These are phyloP conservation scores for Cyprinodon brontotheroides DNA, from an alignment of 2,113 vertebrate species.

Conservation along the genomic window DNA sequence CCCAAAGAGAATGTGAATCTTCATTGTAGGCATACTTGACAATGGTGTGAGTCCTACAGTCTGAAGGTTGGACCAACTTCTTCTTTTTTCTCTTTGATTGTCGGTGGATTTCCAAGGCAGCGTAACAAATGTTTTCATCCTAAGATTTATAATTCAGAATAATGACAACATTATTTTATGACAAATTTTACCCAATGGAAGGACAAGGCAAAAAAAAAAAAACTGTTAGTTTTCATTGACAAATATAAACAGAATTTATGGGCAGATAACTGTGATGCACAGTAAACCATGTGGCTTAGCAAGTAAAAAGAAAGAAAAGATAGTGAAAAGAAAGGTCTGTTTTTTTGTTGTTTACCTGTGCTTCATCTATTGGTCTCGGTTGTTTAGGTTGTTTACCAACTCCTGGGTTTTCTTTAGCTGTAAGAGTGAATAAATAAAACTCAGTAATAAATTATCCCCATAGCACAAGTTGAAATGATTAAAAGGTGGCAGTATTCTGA, in stretches of 20 bases:
- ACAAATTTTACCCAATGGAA: background rate
- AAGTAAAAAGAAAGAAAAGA: background rate
- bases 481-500: background rate
- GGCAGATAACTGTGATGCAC: background rate
- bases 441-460: background rate
- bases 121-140: slow-evolving; percentile 17
- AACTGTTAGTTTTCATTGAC: background rate
- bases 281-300: background rate
- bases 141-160: background rate
- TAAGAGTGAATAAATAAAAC: background rate
- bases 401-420: background rate
- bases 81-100: slow-evolving; percentile 3
- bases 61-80: slow-evolving; percentile 3
- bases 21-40: background rate
- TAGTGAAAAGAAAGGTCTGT: background rate
- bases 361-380: background rate
- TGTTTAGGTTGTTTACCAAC: background rate
- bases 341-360: background rate
- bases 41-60: background rate
- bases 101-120: slow-evolving; percentile 14
- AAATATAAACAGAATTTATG: background rate
- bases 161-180: background rate
- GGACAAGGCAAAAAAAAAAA: background rate
- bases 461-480: background rate
- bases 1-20: background rate